These are phyloP conservation scores for Ancistrus triradiatus DNA, from an alignment of 2,113 vertebrate species.

Conservation along the genomic window DNA sequence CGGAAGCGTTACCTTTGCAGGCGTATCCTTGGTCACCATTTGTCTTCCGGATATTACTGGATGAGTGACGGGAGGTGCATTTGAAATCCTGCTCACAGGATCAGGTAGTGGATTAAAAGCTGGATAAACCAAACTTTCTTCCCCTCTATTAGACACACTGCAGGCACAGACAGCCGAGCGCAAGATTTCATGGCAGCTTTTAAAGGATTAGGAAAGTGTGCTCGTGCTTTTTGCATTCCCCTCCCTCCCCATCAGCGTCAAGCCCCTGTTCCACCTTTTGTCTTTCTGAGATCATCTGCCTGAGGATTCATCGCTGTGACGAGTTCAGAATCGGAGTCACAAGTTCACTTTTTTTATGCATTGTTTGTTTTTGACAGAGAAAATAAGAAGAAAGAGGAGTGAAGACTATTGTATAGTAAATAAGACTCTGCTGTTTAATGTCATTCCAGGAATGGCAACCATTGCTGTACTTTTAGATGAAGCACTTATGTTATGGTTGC, in stretches of 20 bases:
- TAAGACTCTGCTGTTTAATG: no score
- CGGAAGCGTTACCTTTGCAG: no score
- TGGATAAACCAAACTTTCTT: slow-evolving; percentile 44
- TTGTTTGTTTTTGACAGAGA: slow-evolving; percentile 13
- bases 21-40: no score
- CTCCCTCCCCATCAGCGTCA: slow-evolving; percentile 2
- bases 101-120: slow-evolving; percentile 56
- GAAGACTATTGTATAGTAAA: no score
- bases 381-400: background rate
- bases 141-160: slow-evolving; percentile 46
- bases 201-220: slow-evolving; percentile 52
- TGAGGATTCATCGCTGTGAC: slow-evolving; percentile 33
- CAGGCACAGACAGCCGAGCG: slow-evolving; percentile 47
- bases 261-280: slow-evolving; percentile 1
- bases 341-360: slow-evolving; percentile 1
- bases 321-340: slow-evolving; percentile 12
- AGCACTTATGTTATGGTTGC: no score
- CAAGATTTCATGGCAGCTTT: slow-evolving; percentile 61
- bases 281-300: slow-evolving; percentile 32
- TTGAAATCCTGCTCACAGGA: slow-evolving; percentile 46
- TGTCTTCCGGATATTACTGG: slow-evolving; percentile 7
- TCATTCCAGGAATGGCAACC: no score
- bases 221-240: slow-evolving; percentile 24
- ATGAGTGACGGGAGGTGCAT: slow-evolving; percentile 16
- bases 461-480: no score